Evolutionary conservation across 2,888 invertebrate genomes (phyloP).

Genomic region (Thelaira solivaga): DNA sequence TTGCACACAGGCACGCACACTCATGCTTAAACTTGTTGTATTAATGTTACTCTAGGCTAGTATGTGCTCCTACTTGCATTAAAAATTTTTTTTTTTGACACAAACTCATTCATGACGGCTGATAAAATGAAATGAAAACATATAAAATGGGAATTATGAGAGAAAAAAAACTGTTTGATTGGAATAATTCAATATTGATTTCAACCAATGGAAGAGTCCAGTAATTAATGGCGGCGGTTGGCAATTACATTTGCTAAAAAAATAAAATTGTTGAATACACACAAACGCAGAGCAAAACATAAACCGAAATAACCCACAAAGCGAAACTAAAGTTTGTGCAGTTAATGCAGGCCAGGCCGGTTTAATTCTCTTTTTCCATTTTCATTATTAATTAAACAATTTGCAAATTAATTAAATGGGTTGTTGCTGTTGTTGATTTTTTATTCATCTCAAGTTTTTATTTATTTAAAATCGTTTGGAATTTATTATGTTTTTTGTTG

Average conservation of each 20-base stretch:
- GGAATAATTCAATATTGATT: slow-evolving; percentile 63
- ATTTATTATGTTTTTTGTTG: neutral
- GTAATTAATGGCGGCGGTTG: slow-evolving; percentile 60
- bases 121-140: neutral
- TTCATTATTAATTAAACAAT: slow-evolving; percentile 57
- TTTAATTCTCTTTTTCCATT: slow-evolving; percentile 42
- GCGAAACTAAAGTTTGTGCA: neutral
- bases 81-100: slow-evolving; percentile 10
- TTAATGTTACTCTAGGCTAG: slow-evolving; percentile 14
- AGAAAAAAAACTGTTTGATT: slow-evolving; percentile 50
- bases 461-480: neutral
- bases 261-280: slow-evolving; percentile 9
- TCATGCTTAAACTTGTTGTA: neutral
- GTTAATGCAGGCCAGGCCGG: too few relatives aligned
- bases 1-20: neutral
- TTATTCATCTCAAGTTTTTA: neutral
- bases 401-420: slow-evolving; percentile 58
- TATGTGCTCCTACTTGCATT: neutral
- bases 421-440: slow-evolving; percentile 9
- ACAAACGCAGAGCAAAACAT: neutral
- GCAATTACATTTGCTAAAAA: slow-evolving; percentile 48
- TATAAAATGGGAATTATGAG: slow-evolving; percentile 39
- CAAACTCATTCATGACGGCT: slow-evolving; percentile 35
- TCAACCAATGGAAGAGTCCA: slow-evolving; percentile 55
- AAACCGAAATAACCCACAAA: neutral